Evolutionary conservation across 1,140 invertebrate genomes (phyloP).

Genomic region (Nasonia longicornis): DNA sequence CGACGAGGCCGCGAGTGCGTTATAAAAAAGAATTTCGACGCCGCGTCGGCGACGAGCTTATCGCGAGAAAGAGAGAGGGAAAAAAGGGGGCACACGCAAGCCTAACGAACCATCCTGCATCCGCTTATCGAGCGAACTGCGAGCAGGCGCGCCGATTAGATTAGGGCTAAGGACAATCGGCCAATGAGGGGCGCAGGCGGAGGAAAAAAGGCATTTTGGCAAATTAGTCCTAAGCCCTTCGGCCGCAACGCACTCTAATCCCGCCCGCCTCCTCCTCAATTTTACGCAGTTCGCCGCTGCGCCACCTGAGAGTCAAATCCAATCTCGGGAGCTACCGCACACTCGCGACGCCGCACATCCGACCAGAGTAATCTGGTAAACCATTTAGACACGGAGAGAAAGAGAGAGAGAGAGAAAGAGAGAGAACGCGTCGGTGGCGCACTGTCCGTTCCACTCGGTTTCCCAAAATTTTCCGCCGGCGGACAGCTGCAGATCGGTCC

Average conservation of each 20-base stretch:
- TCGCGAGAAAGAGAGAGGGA: not conserved
- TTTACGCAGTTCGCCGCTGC: not conserved
- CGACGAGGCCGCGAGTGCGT: not conserved
- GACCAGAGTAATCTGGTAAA: conserved; percentile 57
- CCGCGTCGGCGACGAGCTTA: not conserved
- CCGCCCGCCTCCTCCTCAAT: not conserved
- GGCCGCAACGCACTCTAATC: conserved; percentile 13
- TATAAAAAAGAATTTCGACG: not conserved
- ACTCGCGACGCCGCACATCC: not conserved
- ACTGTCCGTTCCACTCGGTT: conserved; percentile 58
- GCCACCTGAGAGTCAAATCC: conserved; percentile 56
- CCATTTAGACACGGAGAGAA: conserved; percentile 56
- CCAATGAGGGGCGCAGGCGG: not conserved
- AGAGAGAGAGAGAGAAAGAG: not conserved
- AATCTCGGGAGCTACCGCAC: conserved; percentile 50
- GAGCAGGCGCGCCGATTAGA: conserved; percentile 5
- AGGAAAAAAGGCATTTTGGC: conserved; percentile 47
- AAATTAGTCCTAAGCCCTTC: conserved; percentile 49
- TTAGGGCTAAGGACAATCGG: conserved; percentile 1
- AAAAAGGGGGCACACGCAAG: not conserved
- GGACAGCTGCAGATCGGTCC: not conserved
- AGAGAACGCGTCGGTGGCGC: not conserved
- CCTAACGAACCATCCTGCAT: conserved; percentile 6
- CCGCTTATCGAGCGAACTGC: not conserved
- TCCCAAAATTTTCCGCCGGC: conserved; percentile 52